These are phyloP conservation scores for Zoanthus sansibaricus DNA, from an alignment of 92 coral and sea anemone species.

Conservation along the genomic window DNA sequence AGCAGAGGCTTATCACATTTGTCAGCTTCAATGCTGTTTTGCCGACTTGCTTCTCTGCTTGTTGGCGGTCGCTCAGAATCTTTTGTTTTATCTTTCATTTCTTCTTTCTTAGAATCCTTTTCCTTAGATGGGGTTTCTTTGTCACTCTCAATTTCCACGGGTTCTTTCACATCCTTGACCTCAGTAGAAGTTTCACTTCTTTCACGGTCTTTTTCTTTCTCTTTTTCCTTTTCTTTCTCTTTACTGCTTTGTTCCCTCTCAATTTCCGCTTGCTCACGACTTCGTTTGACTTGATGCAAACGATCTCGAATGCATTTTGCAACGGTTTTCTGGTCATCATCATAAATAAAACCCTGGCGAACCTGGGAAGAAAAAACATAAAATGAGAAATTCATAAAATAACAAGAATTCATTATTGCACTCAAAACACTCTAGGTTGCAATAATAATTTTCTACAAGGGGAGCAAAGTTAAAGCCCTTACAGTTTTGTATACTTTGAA, in stretches of 20 bases:
- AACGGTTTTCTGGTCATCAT: constrained; percentile 88
- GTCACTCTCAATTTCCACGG: constrained; percentile 62
- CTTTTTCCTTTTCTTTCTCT: constrained; percentile 44
- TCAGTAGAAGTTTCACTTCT: constrained; percentile 42
- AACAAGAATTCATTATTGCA: background rate
- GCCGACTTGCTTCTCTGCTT: constrained; percentile 45
- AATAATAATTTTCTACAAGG: background rate
- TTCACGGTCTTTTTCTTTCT: constrained; percentile 66
- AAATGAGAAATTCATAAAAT: background rate
- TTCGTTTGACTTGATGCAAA: constrained; percentile 74
- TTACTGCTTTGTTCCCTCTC: constrained; percentile 67
- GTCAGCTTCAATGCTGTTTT: constrained; percentile 60
- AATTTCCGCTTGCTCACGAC: constrained; percentile 77
- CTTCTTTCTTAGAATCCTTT: constrained; percentile 40
- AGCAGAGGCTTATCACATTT: constrained; percentile 19
- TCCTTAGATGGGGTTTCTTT: constrained; percentile 50
- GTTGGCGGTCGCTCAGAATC: constrained; percentile 38
- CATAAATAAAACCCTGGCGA: constrained; percentile 88
- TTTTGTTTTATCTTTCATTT: constrained; percentile 50
- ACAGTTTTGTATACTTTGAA: too few species aligned
- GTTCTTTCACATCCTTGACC: constrained; percentile 53
- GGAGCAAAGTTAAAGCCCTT: too few species aligned
- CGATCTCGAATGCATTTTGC: constrained; percentile 91
- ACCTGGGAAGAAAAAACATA: constrained; percentile 65
- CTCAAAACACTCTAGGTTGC: background rate